phyloP scores from a whole-genome alignment of 2,797 vertebrate species.

The Galaxias olidus region DNA sequence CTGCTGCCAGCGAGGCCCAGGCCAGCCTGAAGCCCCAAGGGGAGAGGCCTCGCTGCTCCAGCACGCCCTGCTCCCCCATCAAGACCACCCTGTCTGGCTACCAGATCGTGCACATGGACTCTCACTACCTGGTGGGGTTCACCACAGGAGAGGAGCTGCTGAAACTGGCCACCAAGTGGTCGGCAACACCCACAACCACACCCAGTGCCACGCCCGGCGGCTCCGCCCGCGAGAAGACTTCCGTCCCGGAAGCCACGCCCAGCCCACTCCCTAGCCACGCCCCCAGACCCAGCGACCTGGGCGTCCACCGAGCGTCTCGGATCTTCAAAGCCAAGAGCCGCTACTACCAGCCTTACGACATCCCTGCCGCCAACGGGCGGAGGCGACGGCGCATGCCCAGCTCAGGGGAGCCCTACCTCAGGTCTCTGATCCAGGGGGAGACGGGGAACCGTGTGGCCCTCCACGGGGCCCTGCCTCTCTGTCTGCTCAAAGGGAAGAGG shows the following conservation, averaged over 20 bases:
- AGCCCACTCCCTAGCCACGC: conserved; percentile 52
- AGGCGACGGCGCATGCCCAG: conserved; percentile 90
- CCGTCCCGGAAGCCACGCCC: conserved; percentile 71
- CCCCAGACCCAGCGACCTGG: conserved; percentile 81
- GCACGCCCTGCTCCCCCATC: conserved; percentile 93
- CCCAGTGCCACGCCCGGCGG: conserved; percentile 68
- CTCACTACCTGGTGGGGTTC: conserved; percentile 94
- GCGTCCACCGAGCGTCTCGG: conserved; percentile 81
- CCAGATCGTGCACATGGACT: conserved; percentile 97
- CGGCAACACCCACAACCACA: conserved; percentile 42
- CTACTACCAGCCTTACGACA: conserved; percentile 94
- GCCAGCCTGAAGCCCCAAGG: conserved; percentile 76
- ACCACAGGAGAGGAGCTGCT: conserved; percentile 93
- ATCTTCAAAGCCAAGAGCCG: conserved; percentile 87
- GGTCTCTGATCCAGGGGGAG: conserved; percentile 74
- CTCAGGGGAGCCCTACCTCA: conserved; percentile 89
- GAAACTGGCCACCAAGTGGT: conserved; percentile 88
- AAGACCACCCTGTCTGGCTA: conserved; percentile 87
- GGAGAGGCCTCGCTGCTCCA: conserved; percentile 91
- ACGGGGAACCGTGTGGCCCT: conserved; percentile 81
- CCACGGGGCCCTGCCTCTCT: conserved; percentile 86
- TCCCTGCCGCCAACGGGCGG: conserved; percentile 87
- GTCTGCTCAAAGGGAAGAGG: conserved; percentile 90
- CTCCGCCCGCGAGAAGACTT: background rate
- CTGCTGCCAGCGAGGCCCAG: conserved; percentile 69